phyloP scores from a whole-genome alignment of 2,888 invertebrate species.

The Zeuzera pyrina region DNA sequence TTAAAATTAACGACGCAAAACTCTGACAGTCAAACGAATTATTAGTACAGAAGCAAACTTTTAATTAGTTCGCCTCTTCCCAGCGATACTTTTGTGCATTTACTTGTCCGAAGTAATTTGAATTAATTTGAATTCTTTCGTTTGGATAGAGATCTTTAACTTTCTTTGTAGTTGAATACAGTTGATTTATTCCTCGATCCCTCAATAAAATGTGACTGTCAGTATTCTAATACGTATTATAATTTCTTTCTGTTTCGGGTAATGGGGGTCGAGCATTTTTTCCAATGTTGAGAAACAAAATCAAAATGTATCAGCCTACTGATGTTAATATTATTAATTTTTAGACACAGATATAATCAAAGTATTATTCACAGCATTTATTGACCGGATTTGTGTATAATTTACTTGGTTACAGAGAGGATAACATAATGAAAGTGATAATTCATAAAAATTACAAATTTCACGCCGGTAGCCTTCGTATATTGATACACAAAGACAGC shows the following conservation, averaged over 20 bases:
- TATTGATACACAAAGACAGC: too few relatives aligned
- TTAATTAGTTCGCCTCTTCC: slow-evolving; percentile 68
- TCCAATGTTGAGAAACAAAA: too few relatives aligned
- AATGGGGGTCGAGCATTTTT: too few relatives aligned
- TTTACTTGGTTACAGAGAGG: slow-evolving; percentile 21
- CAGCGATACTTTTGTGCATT: slow-evolving; percentile 66
- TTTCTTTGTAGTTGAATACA: slow-evolving; percentile 19
- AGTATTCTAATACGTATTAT: too few relatives aligned
- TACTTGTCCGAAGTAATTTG: slow-evolving; percentile 54
- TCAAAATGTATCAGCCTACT: slow-evolving; percentile 4
- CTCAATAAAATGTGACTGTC: too few relatives aligned
- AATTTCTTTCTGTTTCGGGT: too few relatives aligned
- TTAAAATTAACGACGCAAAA: slow-evolving; percentile 73
- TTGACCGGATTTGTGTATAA: slow-evolving; percentile 16
- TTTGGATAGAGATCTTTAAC: slow-evolving; percentile 23
- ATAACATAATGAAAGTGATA: slow-evolving; percentile 29
- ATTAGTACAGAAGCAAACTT: slow-evolving; percentile 70
- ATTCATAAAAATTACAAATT: slow-evolving; percentile 51
- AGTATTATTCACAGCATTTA: slow-evolving; percentile 26
- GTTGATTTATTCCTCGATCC: slow-evolving; percentile 2
- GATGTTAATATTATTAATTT: slow-evolving; percentile 7
- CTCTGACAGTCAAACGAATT: slow-evolving; percentile 73
- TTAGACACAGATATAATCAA: slow-evolving; percentile 24
- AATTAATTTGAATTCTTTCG: slow-evolving; percentile 61
- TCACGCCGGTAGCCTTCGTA: slow-evolving; percentile 38